phyloP scores from a whole-genome alignment of 2,113 vertebrate genomes.

The Alligator mississippiensis region DNA sequence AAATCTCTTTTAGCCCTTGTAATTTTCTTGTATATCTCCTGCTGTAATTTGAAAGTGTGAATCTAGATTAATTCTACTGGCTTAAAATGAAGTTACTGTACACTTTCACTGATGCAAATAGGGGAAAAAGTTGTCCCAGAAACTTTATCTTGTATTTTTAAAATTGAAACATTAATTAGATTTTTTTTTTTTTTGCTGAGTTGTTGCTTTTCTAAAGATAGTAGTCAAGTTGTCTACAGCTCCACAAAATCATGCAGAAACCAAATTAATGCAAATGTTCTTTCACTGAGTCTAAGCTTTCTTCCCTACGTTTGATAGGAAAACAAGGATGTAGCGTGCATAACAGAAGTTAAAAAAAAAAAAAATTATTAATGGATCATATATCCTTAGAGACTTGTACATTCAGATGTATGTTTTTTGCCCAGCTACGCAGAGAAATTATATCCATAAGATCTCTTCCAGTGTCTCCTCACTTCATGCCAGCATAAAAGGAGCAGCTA shows the following conservation, averaged over 20 bases:
- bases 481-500: background rate
- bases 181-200: background rate
- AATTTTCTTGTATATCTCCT: background rate
- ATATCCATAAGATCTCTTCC: background rate
- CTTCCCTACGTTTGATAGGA: background rate
- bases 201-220: background rate
- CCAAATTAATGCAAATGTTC: background rate
- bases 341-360: background rate
- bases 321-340: background rate
- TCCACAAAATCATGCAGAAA: background rate
- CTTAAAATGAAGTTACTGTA: constrained; percentile 2
- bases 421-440: background rate
- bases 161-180: background rate
- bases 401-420: background rate
- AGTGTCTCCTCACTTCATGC: background rate
- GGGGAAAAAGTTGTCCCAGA: background rate
- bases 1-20: background rate
- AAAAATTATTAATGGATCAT: background rate
- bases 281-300: background rate
- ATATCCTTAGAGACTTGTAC: background rate
- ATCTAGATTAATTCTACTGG: background rate
- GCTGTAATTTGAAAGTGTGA: background rate
- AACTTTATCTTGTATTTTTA: background rate
- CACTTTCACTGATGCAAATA: background rate
- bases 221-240: background rate